These are phyloP conservation scores for Colius striatus DNA, from an alignment of 2,113 vertebrate genomes.

Conservation along the genomic window DNA sequence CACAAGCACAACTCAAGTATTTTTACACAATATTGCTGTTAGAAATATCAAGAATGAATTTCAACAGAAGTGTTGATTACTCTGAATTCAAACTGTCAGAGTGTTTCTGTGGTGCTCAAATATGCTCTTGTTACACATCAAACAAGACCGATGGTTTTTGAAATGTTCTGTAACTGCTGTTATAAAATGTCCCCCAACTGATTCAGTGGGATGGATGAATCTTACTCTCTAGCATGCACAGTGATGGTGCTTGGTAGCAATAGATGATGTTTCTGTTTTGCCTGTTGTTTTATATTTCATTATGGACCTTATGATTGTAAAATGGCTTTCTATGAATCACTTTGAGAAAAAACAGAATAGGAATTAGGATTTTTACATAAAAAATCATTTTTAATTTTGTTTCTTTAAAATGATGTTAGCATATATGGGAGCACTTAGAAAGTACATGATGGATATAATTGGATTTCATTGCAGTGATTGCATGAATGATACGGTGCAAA, in stretches of 20 bases:
- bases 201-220: not conserved
- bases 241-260: not conserved
- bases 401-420: not conserved
- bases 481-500: not conserved
- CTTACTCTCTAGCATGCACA: not conserved
- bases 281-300: not conserved
- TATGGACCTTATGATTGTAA: not conserved
- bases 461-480: slow-evolving; percentile 13
- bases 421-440: not conserved
- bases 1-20: not conserved
- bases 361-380: not conserved
- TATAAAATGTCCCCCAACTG: not conserved
- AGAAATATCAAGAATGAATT: not conserved
- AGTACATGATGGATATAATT: slow-evolving; percentile 4
- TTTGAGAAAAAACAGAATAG: not conserved
- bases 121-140: not conserved
- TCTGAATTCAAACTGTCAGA: not conserved
- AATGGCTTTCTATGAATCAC: not conserved
- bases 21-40: not conserved
- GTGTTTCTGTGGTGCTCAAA: not conserved
- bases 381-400: not conserved
- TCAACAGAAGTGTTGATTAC: not conserved
- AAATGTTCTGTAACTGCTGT: not conserved
- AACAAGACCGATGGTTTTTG: not conserved
- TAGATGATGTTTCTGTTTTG: not conserved